Evolutionary conservation across 2,888 invertebrate genomes (phyloP), one percentile per base, ranked within the genome.

Genomic region (Nezara viridula): DNA sequence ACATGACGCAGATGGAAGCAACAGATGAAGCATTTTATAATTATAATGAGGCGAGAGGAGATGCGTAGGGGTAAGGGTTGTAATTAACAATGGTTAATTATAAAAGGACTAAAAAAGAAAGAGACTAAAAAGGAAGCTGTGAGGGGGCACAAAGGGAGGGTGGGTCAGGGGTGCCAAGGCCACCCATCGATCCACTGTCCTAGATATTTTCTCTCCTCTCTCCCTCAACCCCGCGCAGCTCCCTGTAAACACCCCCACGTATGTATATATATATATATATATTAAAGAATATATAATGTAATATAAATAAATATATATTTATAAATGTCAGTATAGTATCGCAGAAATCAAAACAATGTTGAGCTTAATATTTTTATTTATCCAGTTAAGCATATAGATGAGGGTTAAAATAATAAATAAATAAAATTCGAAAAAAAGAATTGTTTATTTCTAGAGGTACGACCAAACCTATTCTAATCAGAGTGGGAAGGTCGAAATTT

Each of bases 101-200:
- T 73, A 73, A 73, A 19, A 37, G n/a, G 5, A 7, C 19, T 19
- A 73, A 73, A 73, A 73, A 73, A 73, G 66, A 73, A 73, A 73
- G 32, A 37, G 9, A 12, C 7, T 16, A 47, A 52, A 44, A 86
- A 86, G 40, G 27, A 66, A 40, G 27, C 32, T 7, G 60, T 9
- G 85, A 47, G 89, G 52, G 55, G 40, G 37, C 85, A 88, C 89
- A 90, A 89, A 90, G 89, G 88, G 85, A 89, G 86, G 86, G 89
- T 89, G 89, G 89, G 90, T 90, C 90, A 81, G 44, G 86, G 86
- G 50, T 66, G 86, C 86, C 86, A 86, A 52, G 60, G 81, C 81
- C 86, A 5, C 55, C 12, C 86, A 86, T 86, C 81, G 81, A 40
- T 77, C 81, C 44, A 1, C 24, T 81, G n/a, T 47, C 14, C 66